Evolutionary conservation across 2,797 vertebrate genomes (phyloP), one percentile per base, ranked within the genome.

Genomic region (Pangasius djambal): DNA sequence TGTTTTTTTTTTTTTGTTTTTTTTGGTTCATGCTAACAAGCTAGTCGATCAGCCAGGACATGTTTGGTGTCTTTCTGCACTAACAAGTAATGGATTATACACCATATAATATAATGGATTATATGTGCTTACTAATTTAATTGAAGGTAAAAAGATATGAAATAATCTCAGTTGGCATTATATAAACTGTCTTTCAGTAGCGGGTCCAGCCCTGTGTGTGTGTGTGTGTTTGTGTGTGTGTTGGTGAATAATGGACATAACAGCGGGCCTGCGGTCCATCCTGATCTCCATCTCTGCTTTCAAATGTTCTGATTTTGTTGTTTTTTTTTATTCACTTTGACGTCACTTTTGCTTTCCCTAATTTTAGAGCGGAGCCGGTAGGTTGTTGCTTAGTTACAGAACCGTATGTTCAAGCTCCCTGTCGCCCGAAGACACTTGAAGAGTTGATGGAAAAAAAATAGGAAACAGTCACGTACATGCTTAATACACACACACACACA

Each of bases 361-460:
- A 92, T 92, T 92, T 92, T 92, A 92, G 92, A 89, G 90, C 61
- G 20, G 89, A 83, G 83, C 87, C 85, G 85, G 89, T 83, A 90
- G 84, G 79, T 91, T 90, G 92, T 92, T 92, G 92, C 92, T 88
- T 91, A 87, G 92, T 91, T 91, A 92, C 92, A 52, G 85, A 91
- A 86, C 86, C 81, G 86, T 90, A 90, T 90, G 87, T 88, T 92
- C 88, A 88, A 91, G 90, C 91, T 91, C 90, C 69, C 84, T 91
- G 92, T 91, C 89, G 91, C 89, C 84, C 81, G 78, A 89, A 91
- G 90, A 91, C 90, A 90, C 90, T 91, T 91, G 79, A 91, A 82
- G 89, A 90, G 52, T 89, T 85, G 69, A 87, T 78, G 78, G 87
- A 25, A 87, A 91, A 91, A 90, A 92, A 89, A 87, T 67, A 88